Conservation (phyloP, 2,888 invertebrate species). For the Busseola fusca region DNA sequence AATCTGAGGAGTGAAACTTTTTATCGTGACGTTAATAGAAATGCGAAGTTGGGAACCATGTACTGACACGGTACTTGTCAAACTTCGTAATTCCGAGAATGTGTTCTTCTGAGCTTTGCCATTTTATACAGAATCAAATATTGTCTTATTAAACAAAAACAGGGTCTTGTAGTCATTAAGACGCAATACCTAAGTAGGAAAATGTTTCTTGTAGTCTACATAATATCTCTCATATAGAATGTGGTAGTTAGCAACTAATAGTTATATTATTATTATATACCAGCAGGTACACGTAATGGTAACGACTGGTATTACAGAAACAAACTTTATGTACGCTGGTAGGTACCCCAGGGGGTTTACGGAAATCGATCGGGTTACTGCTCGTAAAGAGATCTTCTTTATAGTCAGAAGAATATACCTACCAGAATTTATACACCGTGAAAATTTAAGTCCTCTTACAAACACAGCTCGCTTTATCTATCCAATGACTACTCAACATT, state of each 20-base stretch:
- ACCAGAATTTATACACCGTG: conserved; percentile 13
- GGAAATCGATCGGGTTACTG: conserved; percentile 43
- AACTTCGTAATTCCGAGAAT: conserved; percentile 18
- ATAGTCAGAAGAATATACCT: conserved; percentile 9
- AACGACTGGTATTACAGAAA: conserved; percentile 41
- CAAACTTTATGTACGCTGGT: conserved; percentile 40
- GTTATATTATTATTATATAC: conserved; percentile 25
- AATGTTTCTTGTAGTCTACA: not conserved
- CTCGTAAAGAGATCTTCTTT: conserved; percentile 23
- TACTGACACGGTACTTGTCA: conserved; percentile 13
- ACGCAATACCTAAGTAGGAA: not conserved
- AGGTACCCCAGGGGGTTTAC: conserved; percentile 34
- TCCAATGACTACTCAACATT: too few species aligned
- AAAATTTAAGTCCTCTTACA: too few species aligned
- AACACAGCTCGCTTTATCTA: too few species aligned
- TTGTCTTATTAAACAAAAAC: conserved; percentile 11
- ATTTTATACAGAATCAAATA: conserved; percentile 6
- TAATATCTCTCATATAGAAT: not conserved
- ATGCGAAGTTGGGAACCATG: conserved; percentile 26
- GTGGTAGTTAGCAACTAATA: conserved; percentile 2
- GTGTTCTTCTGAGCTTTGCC: not conserved
- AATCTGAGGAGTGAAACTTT: conserved; percentile 37
- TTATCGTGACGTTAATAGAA: conserved; percentile 33
- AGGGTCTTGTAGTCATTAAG: not conserved
- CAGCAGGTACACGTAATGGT: conserved; percentile 29